phyloP scores from a whole-genome alignment of 2,888 invertebrate genomes.

The Dichetophora obliterata region DNA sequence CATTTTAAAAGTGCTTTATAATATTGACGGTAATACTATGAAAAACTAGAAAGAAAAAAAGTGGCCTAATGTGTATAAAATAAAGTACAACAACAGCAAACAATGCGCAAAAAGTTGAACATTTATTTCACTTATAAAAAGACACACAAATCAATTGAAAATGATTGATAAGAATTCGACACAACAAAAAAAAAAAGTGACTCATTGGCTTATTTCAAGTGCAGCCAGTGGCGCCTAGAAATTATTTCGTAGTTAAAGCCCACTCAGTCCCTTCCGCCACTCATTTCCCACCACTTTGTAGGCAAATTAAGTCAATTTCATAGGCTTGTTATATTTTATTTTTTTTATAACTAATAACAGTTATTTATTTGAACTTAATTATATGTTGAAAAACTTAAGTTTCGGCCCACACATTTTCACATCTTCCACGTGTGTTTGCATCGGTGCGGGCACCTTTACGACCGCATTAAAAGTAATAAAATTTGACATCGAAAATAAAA shows the following conservation, averaged over 20 bases:
- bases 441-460: slow-evolving; percentile 44
- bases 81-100: not conserved
- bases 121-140: slow-evolving; percentile 32
- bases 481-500: slow-evolving; percentile 37
- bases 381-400: not conserved
- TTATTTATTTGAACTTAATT: not conserved
- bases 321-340: not conserved
- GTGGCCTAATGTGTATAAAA: not conserved
- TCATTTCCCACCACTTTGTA: too few species aligned
- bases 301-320: not conserved
- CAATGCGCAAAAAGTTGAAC: not conserved
- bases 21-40: slow-evolving; percentile 12
- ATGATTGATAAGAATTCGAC: slow-evolving; percentile 34
- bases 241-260: too few species aligned
- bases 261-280: too few species aligned
- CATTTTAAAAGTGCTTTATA: not conserved
- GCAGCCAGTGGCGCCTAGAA: too few species aligned
- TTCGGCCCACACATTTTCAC: not conserved
- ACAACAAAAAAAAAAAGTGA: slow-evolving; percentile 8
- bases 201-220: too few species aligned
- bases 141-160: slow-evolving; percentile 38
- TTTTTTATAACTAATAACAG: not conserved
- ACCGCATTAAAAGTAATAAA: slow-evolving; percentile 42
- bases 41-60: not conserved
- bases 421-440: not conserved